A percentile compares a stretch with the other conserved stretches of the same genome.
Conservation (phyloP, 2,113 vertebrate species). For the Corythornis cristatus region DNA sequence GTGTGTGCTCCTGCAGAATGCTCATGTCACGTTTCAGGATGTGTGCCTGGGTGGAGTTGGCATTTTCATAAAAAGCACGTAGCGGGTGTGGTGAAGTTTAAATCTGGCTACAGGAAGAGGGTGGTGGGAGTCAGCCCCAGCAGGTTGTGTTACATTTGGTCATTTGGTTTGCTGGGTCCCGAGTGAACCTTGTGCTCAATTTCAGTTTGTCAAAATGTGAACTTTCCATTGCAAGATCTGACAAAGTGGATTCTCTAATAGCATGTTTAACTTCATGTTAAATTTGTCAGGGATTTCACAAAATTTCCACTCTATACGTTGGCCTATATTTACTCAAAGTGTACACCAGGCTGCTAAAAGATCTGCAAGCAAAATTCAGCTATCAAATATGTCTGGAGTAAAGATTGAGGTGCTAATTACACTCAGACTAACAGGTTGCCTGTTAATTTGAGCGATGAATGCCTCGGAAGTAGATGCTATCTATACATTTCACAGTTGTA, state of each 20-base stretch:
- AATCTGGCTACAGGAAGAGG: not conserved
- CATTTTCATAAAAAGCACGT: not conserved
- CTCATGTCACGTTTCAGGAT: not conserved
- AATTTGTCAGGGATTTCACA: not conserved
- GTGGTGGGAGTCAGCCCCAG: not conserved
- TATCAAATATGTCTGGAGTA: not conserved
- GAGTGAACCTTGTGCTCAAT: not conserved
- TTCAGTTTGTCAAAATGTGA: not conserved
- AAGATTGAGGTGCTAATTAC: constrained; percentile 47
- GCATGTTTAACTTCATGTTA: rapidly evolving
- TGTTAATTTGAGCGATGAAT: constrained; percentile 27
- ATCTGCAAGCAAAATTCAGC: not conserved
- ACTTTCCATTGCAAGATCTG: not conserved
- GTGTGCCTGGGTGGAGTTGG: rapidly evolving
- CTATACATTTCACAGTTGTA: constrained; percentile 52
- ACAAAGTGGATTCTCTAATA: not conserved
- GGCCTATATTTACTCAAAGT: not conserved
- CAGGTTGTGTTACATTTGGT: not conserved
- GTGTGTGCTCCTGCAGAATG: rapidly evolving
- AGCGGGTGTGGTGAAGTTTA: rapidly evolving
- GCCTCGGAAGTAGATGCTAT: constrained; percentile 20
- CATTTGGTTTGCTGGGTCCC: rapidly evolving
- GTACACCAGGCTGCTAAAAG: not conserved
- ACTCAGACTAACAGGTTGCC: constrained; percentile 41
- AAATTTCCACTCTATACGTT: not conserved